phyloP scores from a whole-genome alignment of 2,888 invertebrate genomes.

The Idaea biselata region DNA sequence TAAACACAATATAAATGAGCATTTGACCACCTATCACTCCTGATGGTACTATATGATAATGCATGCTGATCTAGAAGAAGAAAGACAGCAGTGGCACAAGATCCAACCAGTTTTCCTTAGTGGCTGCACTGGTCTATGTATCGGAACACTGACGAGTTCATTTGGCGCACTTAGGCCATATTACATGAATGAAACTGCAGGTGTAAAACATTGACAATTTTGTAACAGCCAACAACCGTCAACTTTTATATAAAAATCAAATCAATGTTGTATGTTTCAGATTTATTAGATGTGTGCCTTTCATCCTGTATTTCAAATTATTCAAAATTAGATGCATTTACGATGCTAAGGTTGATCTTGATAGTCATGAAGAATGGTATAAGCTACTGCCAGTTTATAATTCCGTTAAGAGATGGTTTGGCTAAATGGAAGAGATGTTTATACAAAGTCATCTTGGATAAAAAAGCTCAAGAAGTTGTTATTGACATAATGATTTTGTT shows the following conservation, averaged over 20 bases:
- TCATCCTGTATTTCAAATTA: constrained; percentile 46
- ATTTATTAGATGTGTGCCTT: constrained; percentile 59
- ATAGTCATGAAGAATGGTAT: constrained; percentile 68
- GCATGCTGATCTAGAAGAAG: too few relatives aligned
- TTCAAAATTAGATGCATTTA: constrained; percentile 58
- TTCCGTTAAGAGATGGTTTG: constrained; percentile 56
- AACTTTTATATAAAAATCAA: not conserved
- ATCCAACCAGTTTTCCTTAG: constrained; percentile 9
- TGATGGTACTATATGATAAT: too few relatives aligned
- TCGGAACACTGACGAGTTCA: too few relatives aligned
- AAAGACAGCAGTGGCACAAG: too few relatives aligned
- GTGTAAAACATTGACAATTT: too few relatives aligned
- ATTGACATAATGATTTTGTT: constrained; percentile 57
- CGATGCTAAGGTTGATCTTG: constrained; percentile 64
- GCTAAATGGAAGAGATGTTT: constrained; percentile 53
- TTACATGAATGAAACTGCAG: too few relatives aligned
- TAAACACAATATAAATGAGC: too few relatives aligned
- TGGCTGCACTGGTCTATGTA: too few relatives aligned
- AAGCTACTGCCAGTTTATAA: constrained; percentile 60
- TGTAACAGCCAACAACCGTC: too few relatives aligned
- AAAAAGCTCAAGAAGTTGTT: constrained; percentile 64
- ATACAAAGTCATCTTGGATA: constrained; percentile 48
- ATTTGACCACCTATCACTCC: too few relatives aligned
- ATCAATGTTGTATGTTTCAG: constrained; percentile 43
- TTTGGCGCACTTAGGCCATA: too few relatives aligned